Base-by-base conservation (phyloP, 2,113 vertebrate species). In the Callochromis pleurospilus region DNA sequence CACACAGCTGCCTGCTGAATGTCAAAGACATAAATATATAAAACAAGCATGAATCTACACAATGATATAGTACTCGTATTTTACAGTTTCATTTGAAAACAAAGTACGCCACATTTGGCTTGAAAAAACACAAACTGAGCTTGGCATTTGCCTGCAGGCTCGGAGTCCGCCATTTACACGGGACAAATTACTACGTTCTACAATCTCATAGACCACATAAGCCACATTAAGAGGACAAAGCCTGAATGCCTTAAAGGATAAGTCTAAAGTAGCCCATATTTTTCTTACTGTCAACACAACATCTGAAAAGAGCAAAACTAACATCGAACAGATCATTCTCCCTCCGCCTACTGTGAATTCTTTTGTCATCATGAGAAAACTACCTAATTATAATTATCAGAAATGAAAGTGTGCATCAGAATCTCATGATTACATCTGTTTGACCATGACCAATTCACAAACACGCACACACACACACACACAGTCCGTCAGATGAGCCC, bases 1-100 rank as follows among this genome's bases (percentile, higher is more conserved):
- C 92, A 87, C 86, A 94, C 85, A 87, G 87, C 90, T 91, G 93
- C 85, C 85, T 83, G 82, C 87, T 62, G 56, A 91, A 91, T 82
- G 62, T 79, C 81, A 73, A 79, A 86, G 65, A 91, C 62, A 90
- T 88, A 91, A 92, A 91, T 89, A 91, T 21, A 90, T 79, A 90
- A 90, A 88, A 92, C 82, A 86, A 87, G 82, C 81, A 81, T 85
- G 82, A 62, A 81, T 84, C 56, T 62, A 73, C 31, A 75, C 36
- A 73, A 45, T 83, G 60, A 89, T 36, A 58, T 38, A 81, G 60
- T 75, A 38, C 80, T 89, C 60, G 36, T 55, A 55, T 90, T 92
- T 92, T 81, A 90, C 81, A 79, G 84, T 65, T 89, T 55, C 21
- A 75, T 88, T 90, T 84, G 49, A 88, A 86, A 88, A 77, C 60